Base-by-base conservation (phyloP, 2,797 vertebrate genomes). In the Hybognathus amarus region DNA sequence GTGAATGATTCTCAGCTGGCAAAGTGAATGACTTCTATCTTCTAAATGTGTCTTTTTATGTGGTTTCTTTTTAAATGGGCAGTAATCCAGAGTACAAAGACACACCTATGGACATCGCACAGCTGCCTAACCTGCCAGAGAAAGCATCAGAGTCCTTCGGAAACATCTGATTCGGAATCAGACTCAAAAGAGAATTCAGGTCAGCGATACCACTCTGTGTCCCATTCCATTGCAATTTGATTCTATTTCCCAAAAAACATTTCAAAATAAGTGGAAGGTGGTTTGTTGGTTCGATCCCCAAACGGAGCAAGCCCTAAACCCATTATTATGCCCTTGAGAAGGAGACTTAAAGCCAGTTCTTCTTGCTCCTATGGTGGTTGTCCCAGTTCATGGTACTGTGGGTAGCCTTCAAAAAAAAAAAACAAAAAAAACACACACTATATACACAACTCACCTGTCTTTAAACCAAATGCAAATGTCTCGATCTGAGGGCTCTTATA, bases 121-220 rank as follows among this genome's bases (percentile, higher is more conserved):
- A 99, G 93, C 95, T 99, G 87, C 98, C 97, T 56, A 97, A 97
- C 83, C 95, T 99, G 88, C 97, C 97, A 0, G 97, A 99, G 93
- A 99, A 99, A 92, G 95, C 97, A 18, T 97, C 97, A 0, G 98
- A 99, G 93, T 98, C 98, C 77, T n/a, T 98, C 97, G 0, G 98
- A 99, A 92, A 97, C 97, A 7, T 99, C 98, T 0, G 98, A 99
- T 92, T 98, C 98, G 0, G 98, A 99, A 88, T 98, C 98, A 0
- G 98, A 99, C 90, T 98, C 97, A 89, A 99, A 99, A 94, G 98
- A 99, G 91, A 98, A 97, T 94, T 98, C 98, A 90, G 98, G 98
- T 99, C n/a, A 95, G 20, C 69, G 68, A n/a, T 84, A 79, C 6
- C 64, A 76, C 13, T 9, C 24, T 52, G n/a, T 11, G 8, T 38